Base-by-base conservation (phyloP, 2,113 vertebrate genomes). In the Lophura nycthemera region DNA sequence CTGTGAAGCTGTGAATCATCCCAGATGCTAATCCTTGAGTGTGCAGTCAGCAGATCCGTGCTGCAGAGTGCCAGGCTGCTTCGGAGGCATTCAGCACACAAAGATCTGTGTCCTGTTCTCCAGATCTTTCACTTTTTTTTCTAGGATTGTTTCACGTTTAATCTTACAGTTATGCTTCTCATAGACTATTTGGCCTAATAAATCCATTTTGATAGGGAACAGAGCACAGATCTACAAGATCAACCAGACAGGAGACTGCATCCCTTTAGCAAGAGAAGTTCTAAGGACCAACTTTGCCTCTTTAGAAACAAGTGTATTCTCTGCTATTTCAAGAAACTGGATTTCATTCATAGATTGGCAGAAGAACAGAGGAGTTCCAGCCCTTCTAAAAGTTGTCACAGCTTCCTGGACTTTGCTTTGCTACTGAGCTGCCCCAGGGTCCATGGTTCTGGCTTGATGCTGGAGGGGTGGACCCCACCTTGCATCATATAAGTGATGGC, bases 1-100 rank as follows among this genome's bases (percentile, higher is more conserved):
- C 89, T 85, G 59, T 69, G 86, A 91, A 95, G 95, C 88, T 0
- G 19, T 94, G 95, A 95, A 95, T 95, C 93, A 97, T 94, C 80
- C 54, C 30, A 3, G 72, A 65, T 4, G 48, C 66, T 95, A 94
- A 93, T 94, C 94, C 86, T 69, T 5, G 10, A 52, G 65, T 7
- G 8, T 4, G 8, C 65, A 88, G 78, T 95, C 92, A 92, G 89
- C 88, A 95, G 89, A 74, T 83, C 73, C 27, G 45, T 27, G 80
- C 83, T 91, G 83, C 80, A 5, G 3, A 5, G 13, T 91, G 83
- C 93, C 91, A 95, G 86, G 64, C 40, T 43, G 48, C 2, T 86
- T 83, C 61, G 48, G 84, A 90, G 79, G 88, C 52, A 30, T 67
- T 73, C 50, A 29, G 64, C 0, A 0, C 3, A 4, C 17, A 34